Base-by-base conservation (phyloP, 2,113 vertebrate genomes). In the Dolichallabes microphthalmus region DNA sequence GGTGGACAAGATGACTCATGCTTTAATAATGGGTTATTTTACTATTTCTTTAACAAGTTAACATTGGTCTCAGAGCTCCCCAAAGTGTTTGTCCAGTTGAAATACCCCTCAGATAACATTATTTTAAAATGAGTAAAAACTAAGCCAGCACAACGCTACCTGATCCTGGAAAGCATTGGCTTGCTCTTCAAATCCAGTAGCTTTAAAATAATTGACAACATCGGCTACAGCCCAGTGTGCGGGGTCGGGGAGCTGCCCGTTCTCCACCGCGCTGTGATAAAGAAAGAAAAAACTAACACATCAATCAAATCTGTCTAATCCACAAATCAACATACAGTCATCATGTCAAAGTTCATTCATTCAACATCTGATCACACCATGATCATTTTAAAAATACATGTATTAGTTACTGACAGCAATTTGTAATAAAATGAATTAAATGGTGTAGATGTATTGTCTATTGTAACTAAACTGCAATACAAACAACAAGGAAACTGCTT, bases 171-270 rank as follows among this genome's bases (percentile, higher is more conserved):
- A 99, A 90, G 96, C 98, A 12, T 17, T 95, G 80, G 98, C 97
- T 94, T 99, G 98, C 89, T 99, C 98, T 89, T 98, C 98, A 88
- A 99, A 99, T 91, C 98, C 98, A 69, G 95, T 97, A 63, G 96
- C 96, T 94, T 96, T 97, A 91, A 99, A 98, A 91, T 99, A 99
- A 94, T 97, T 96, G 92, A 99, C 97, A 14, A 99, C 98, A 75
- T 99, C 98, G 0, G 94, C 92, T 78, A 99, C 97, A 0, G 95
- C 97, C 98, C 98, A 99, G 93, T 97, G 97, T 74, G 97, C 96
- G 45, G 98, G 98, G 90, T 99, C 97, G 0, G 95, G 95, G 84
- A 97, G 95, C 93, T 97, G 96, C 86, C 97, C 96, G 0, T 97
- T 98, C 93, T 98, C 98, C 92, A 94, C 92, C 71, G 92, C 89